Conservation (phyloP, 2,888 invertebrate genomes). For the Monoplex corrugatus region DNA sequence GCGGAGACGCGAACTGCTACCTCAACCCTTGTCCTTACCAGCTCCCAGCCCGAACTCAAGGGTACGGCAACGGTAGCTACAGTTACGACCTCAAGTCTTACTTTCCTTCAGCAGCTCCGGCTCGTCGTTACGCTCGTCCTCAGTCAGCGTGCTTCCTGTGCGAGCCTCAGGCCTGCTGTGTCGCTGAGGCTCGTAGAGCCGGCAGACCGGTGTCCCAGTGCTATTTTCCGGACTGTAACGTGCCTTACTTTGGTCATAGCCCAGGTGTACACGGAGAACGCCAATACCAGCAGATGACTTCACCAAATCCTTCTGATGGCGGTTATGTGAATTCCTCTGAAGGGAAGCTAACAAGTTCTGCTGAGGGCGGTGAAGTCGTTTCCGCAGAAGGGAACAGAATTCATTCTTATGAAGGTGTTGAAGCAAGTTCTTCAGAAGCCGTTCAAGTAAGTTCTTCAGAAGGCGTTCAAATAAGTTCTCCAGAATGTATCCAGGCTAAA, state of each 20-base stretch:
- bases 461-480: too few relatives aligned
- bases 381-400: too few relatives aligned
- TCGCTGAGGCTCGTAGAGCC: not conserved
- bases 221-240: not conserved
- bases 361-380: too few relatives aligned
- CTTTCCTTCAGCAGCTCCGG: not conserved
- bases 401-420: too few relatives aligned
- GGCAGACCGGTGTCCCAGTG: conserved; percentile 38
- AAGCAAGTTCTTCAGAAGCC: too few relatives aligned
- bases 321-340: too few relatives aligned
- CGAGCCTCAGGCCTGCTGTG: not conserved
- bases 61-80: not conserved
- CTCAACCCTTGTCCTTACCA: not conserved
- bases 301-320: not conserved
- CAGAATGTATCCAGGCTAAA: too few relatives aligned
- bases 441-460: too few relatives aligned
- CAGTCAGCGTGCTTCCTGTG: conserved; percentile 28
- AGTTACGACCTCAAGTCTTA: conserved; percentile 43
- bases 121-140: not conserved
- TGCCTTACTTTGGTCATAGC: not conserved
- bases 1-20: not conserved
- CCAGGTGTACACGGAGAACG: not conserved
- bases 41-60: not conserved
- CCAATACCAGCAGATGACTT: not conserved
- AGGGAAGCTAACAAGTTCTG: too few relatives aligned